phyloP scores from a whole-genome alignment of 2,797 vertebrate genomes.

The Pteropus rufus region DNA sequence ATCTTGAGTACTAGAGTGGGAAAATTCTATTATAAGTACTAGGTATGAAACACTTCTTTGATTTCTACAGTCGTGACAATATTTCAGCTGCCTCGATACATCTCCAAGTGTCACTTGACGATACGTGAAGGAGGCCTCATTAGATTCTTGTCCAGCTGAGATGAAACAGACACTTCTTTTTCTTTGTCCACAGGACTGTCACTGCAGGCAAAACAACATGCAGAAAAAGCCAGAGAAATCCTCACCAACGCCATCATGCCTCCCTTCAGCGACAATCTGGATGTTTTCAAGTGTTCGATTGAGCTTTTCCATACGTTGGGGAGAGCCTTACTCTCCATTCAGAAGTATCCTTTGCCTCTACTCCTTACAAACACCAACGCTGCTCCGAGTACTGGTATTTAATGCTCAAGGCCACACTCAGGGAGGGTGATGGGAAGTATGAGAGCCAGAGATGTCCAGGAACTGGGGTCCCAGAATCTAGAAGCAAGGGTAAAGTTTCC shows the following conservation, averaged over 20 bases:
- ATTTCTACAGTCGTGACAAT: background rate
- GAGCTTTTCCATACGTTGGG: slow-evolving; percentile 71
- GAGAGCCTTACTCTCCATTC: slow-evolving; percentile 66
- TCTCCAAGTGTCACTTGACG: background rate
- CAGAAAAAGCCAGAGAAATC: slow-evolving; percentile 73
- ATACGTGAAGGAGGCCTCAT: background rate
- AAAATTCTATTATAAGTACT: background rate
- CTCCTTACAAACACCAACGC: slow-evolving; percentile 14
- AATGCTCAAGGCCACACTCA: background rate
- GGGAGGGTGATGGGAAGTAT: background rate
- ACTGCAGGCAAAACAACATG: slow-evolving; percentile 79
- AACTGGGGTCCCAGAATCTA: background rate
- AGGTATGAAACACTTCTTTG: background rate
- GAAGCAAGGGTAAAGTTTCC: slow-evolving; percentile 51
- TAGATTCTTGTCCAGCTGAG: background rate
- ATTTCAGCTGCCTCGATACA: background rate
- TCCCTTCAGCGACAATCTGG: slow-evolving; percentile 48
- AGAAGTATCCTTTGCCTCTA: slow-evolving; percentile 68
- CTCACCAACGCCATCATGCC: slow-evolving; percentile 67
- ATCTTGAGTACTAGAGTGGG: background rate
- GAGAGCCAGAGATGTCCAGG: background rate
- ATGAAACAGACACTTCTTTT: background rate
- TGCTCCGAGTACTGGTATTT: background rate
- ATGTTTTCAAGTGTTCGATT: slow-evolving; percentile 71
- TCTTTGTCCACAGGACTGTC: slow-evolving; percentile 75